Conservation (phyloP, 2,797 vertebrate species). For the Malurus leucopterus region DNA sequence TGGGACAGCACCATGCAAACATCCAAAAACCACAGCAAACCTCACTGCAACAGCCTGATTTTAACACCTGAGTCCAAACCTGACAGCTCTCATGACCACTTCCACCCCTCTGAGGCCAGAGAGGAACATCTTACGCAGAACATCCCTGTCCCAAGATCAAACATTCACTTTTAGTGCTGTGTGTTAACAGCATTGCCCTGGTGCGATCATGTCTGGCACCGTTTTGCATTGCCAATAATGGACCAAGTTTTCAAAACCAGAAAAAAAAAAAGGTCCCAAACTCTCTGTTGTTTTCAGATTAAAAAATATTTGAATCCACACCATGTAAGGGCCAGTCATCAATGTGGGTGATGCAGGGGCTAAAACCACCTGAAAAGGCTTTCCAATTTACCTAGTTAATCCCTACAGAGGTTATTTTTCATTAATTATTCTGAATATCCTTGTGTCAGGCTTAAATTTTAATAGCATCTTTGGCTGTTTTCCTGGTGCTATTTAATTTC, state of each 20-base stretch:
- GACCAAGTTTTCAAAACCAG: neutral
- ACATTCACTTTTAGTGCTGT: neutral
- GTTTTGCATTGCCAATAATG: rapidly evolving
- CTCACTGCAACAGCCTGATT: neutral
- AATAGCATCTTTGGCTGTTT: neutral
- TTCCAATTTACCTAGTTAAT: neutral
- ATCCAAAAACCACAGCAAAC: neutral
- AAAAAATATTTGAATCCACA: neutral
- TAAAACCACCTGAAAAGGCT: neutral
- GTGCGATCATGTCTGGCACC: neutral
- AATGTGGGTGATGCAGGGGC: neutral
- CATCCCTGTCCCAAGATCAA: neutral
- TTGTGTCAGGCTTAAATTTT: neutral
- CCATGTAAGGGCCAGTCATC: neutral
- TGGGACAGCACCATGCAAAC: neutral
- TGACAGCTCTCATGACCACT: rapidly evolving
- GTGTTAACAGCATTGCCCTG: neutral
- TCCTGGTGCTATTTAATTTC: neutral
- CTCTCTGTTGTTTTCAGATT: neutral
- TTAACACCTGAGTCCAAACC: neutral
- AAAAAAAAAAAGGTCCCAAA: rapidly evolving
- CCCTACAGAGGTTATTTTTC: neutral
- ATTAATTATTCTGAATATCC: neutral
- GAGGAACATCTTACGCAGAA: neutral
- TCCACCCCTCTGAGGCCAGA: neutral